Evolutionary conservation across 2,888 invertebrate species (phyloP).

Genomic region (Mimachlamys varia): DNA sequence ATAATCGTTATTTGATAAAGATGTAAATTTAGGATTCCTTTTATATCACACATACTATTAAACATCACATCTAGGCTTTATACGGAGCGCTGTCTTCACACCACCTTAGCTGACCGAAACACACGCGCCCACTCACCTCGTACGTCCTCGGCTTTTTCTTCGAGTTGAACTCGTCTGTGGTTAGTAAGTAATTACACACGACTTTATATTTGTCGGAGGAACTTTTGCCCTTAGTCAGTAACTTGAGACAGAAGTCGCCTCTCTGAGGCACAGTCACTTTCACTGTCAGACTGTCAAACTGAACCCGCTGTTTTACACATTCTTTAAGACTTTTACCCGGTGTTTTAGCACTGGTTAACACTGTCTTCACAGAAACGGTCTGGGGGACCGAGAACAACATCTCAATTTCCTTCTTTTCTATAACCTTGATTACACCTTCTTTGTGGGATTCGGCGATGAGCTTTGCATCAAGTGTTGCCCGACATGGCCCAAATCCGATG

Average conservation of each 20-base stretch:
- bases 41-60: too few relatives aligned
- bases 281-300: constrained; percentile 44
- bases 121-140: constrained; percentile 47
- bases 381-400: constrained; percentile 47
- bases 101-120: too few relatives aligned
- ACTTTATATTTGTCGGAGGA: constrained; percentile 43
- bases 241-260: constrained; percentile 55
- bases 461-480: constrained; percentile 47
- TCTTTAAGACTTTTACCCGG: constrained; percentile 39
- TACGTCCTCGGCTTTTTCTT: constrained; percentile 50
- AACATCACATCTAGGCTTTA: too few relatives aligned
- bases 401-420: constrained; percentile 43
- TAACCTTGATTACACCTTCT: constrained; percentile 51
- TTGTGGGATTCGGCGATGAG: constrained; percentile 48
- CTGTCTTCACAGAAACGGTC: constrained; percentile 44
- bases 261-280: constrained; percentile 52
- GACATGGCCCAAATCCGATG: constrained; percentile 54
- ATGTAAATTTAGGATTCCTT: too few relatives aligned
- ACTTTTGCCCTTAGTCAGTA: constrained; percentile 49
- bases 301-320: constrained; percentile 43
- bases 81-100: too few relatives aligned
- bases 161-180: constrained; percentile 48
- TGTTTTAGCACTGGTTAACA: constrained; percentile 45
- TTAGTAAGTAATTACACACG: constrained; percentile 57
- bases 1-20: too few relatives aligned